A percentile compares a stretch with the other conserved stretches of the same genome.
These are phyloP conservation scores for Mirza zaza DNA, from an alignment of 2,113 vertebrate genomes.

Conservation along the genomic window DNA sequence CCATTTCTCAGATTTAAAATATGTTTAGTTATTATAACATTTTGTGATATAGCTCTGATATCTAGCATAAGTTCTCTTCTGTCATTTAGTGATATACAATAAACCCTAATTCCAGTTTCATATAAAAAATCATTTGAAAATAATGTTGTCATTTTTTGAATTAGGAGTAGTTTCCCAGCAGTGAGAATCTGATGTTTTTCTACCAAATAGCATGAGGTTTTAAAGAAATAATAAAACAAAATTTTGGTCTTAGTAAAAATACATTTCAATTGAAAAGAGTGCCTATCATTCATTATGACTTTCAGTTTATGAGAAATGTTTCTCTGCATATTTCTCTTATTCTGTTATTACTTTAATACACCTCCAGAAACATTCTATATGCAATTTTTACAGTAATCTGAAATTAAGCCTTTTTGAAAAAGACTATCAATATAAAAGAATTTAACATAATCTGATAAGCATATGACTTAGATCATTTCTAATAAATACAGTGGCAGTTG, in stretches of 20 bases:
- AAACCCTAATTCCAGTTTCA: background rate
- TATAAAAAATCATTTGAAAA: background rate
- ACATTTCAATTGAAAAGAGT: conserved; percentile 28
- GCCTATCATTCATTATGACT: background rate
- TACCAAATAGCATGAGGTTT: background rate
- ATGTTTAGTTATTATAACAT: background rate
- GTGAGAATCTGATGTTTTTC: background rate
- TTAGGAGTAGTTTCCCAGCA: background rate
- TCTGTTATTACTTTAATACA: background rate
- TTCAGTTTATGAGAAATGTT: conserved; percentile 29
- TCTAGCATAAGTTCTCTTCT: background rate
- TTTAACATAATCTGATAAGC: conserved; percentile 72
- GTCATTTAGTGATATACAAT: background rate
- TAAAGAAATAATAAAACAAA: conserved; percentile 18
- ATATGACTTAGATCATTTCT: conserved; percentile 74
- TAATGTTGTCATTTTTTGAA: background rate
- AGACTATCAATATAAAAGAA: conserved; percentile 52
- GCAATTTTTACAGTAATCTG: background rate
- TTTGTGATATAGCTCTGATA: background rate
- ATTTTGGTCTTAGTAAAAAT: background rate
- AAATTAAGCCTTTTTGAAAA: conserved; percentile 70
- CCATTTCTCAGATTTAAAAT: background rate
- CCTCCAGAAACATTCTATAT: background rate
- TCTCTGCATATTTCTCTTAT: conserved; percentile 45
- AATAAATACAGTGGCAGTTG: conserved; percentile 77